Base-by-base conservation (phyloP, 2,888 invertebrate genomes). In the Rotaria magnacalcarata region DNA sequence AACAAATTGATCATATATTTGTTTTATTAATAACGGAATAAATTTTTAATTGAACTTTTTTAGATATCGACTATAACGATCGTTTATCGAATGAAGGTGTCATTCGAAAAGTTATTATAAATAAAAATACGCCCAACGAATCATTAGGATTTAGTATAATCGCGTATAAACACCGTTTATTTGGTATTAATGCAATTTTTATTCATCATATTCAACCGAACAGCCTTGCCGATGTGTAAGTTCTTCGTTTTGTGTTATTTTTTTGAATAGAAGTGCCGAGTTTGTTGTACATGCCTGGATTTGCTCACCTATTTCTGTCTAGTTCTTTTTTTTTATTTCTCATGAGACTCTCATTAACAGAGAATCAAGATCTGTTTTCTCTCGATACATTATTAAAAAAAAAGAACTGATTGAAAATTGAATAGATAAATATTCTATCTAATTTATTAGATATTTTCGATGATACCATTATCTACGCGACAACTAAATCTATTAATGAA, bases 41-140 rank as follows among this genome's bases (percentile, higher is more conserved):
- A 4, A 19, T 54, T 4, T 6, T 4, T 54, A 21, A 54, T 21
- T 54, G 0, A 54, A 6, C 2, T 67, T 8, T 34, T 67, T 4
- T 67, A 67, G 67, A 34, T 67, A 47, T 80, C 14, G n/a, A 80
- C 11, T n/a, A n/a, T 47, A 47, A 80, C 24, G n/a, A 80, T 41
- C 80, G 21, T 47, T 80, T 80, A 80, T 41, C 80, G n/a, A n/a
- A 80, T 47, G 41, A 67, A 34, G n/a, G n/a, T n/a, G 47, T 47
- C 19, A 24, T 80, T 47, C 47, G 43, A 80, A 80, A 80, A 47
- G 14, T 80, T 47, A 24, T 80, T 11, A n/a, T 80, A 14, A 47
- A 47, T 47, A 80, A 80, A 80, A 24, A 43, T 34, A n/a, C 47
- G 47, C n/a, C 80, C 0, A 24, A 47, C 3, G 80, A 80, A 14